Evolutionary conservation across 2,113 vertebrate species (phyloP).

Genomic region (Siniperca chuatsi): DNA sequence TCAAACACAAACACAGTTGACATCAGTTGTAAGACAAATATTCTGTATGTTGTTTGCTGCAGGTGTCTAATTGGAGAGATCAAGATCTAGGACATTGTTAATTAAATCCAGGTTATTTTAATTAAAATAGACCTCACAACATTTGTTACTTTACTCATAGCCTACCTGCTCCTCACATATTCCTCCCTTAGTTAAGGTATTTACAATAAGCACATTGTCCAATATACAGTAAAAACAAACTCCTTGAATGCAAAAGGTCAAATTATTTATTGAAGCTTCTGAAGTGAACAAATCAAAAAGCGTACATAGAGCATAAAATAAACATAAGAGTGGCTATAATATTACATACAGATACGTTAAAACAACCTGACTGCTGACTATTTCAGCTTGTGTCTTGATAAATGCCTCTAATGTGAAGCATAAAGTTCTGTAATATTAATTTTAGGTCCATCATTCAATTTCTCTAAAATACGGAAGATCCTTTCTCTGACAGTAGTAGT

Average conservation of each 20-base stretch:
- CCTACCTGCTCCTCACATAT: not conserved
- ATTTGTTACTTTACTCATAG: not conserved
- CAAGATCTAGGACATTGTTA: conserved; percentile 23
- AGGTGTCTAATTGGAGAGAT: conserved; percentile 53
- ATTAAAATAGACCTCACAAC: conserved; percentile 23
- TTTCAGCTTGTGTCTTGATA: conserved; percentile 5
- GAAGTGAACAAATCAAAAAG: not conserved
- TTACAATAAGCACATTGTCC: not conserved
- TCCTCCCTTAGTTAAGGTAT: not conserved
- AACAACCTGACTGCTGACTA: conserved; percentile 13
- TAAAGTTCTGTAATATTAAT: not conserved
- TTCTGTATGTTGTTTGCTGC: conserved; percentile 35
- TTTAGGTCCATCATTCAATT: not conserved
- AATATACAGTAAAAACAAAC: not conserved
- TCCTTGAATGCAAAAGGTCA: not conserved
- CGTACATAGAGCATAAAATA: not conserved
- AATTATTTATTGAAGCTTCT: not conserved
- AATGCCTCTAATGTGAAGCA: not conserved
- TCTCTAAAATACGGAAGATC: not conserved
- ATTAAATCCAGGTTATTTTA: conserved; percentile 46
- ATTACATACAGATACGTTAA: conserved; percentile 6
- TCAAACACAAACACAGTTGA: conserved; percentile 40
- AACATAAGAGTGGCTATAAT: not conserved
- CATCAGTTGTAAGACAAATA: conserved; percentile 53
- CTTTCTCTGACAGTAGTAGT: no score